Evolutionary conservation across 2,797 vertebrate genomes (phyloP).

Genomic region (Calcarius lapponicus): DNA sequence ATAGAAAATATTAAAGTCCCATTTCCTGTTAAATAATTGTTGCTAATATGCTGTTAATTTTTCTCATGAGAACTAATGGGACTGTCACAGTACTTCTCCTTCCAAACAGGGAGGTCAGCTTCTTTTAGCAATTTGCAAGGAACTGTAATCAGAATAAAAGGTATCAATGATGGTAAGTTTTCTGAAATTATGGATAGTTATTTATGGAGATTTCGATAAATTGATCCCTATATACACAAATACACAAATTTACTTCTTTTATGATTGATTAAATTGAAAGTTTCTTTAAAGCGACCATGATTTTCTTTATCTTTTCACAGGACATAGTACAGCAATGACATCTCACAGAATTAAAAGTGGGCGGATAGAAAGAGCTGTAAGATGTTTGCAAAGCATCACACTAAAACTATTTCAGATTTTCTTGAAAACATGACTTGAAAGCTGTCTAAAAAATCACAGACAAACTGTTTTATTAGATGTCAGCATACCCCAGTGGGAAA

Average conservation of each 20-base stretch:
- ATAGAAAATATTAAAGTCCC: neutral
- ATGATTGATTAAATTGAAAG: neutral
- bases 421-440: neutral
- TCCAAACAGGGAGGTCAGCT: neutral
- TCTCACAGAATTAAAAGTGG: neutral
- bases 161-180: neutral
- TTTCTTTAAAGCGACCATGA: neutral
- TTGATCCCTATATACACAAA: neutral
- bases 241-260: neutral
- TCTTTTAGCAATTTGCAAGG: neutral
- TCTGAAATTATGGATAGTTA: neutral
- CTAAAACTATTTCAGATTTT: neutral
- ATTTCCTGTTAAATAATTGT: neutral
- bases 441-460: neutral
- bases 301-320: neutral
- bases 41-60: neutral
- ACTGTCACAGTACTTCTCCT: neutral
- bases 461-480: neutral
- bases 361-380: neutral
- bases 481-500: neutral
- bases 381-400: neutral
- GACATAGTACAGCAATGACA: neutral
- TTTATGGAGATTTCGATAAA: neutral
- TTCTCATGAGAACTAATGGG: neutral
- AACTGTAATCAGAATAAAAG: neutral